phyloP scores from a whole-genome alignment of 53 echinoderm and acorn worm species.

The Hippasteria phrygiana region DNA sequence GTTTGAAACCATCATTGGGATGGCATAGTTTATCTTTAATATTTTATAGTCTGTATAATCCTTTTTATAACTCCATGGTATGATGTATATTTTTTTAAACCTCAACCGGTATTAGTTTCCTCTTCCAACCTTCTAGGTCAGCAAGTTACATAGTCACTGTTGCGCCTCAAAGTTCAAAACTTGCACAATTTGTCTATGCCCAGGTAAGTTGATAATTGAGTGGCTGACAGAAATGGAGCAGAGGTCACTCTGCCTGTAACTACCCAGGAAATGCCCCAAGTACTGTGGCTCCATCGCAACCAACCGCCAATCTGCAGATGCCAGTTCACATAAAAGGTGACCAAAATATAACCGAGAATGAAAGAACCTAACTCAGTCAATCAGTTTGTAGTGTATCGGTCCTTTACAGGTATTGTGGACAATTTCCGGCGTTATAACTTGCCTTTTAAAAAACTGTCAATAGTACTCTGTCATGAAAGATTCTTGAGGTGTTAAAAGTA shows the following conservation, averaged over 20 bases:
- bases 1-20: too few species aligned
- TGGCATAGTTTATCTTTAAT: too few species aligned
- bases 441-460: too few species aligned
- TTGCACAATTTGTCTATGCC: neutral
- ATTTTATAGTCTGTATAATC: too few species aligned
- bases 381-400: too few species aligned
- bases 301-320: conserved; percentile 9
- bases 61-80: too few species aligned
- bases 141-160: neutral
- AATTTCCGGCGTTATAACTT: too few species aligned
- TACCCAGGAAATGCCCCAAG: conserved; percentile 4
- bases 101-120: too few species aligned
- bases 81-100: too few species aligned
- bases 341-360: neutral
- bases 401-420: too few species aligned
- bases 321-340: neutral
- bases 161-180: conserved; percentile 26
- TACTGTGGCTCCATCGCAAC: conserved; percentile 11
- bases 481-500: too few species aligned
- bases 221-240: conserved; percentile 51
- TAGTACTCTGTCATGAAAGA: too few species aligned
- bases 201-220: conserved; percentile 51
- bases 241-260: conserved; percentile 32
- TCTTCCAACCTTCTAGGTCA: neutral
- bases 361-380: neutral